These are phyloP conservation scores for Platycheirus albimanus DNA, from an alignment of 2,888 invertebrate species.

Conservation along the genomic window DNA sequence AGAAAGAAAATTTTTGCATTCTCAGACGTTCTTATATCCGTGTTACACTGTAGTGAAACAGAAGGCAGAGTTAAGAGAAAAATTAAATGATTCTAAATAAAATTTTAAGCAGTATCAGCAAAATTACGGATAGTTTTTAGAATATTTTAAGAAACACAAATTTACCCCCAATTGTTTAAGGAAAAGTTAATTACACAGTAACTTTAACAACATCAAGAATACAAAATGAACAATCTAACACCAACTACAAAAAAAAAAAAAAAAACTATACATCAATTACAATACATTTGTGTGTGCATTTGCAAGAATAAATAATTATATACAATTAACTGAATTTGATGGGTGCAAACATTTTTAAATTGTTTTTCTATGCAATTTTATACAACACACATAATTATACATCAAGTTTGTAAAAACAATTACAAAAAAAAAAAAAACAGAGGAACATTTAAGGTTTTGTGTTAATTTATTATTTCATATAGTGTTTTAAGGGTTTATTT, in stretches of 20 bases:
- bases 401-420: conserved; percentile 45
- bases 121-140: no score
- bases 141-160: no score
- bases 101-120: no score
- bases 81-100: no score
- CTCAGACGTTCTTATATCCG: no score
- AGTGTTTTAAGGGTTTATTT: conserved; percentile 20
- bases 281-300: conserved; percentile 44
- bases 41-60: no score
- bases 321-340: conserved; percentile 27
- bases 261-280: conserved; percentile 26
- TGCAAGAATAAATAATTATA: conserved; percentile 22
- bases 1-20: no score
- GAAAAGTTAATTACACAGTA: no score
- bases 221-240: conserved; percentile 27
- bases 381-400: conserved; percentile 27
- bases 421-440: conserved; percentile 5
- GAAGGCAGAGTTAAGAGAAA: no score
- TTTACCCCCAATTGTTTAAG: no score
- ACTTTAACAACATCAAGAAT: no score
- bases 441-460: not conserved
- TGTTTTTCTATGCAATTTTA: conserved; percentile 5
- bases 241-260: conserved; percentile 47
- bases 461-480: conserved; percentile 1
- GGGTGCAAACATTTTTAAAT: conserved; percentile 38